phyloP scores from a whole-genome alignment of 2,113 vertebrate species.

The Gobio gobio region DNA sequence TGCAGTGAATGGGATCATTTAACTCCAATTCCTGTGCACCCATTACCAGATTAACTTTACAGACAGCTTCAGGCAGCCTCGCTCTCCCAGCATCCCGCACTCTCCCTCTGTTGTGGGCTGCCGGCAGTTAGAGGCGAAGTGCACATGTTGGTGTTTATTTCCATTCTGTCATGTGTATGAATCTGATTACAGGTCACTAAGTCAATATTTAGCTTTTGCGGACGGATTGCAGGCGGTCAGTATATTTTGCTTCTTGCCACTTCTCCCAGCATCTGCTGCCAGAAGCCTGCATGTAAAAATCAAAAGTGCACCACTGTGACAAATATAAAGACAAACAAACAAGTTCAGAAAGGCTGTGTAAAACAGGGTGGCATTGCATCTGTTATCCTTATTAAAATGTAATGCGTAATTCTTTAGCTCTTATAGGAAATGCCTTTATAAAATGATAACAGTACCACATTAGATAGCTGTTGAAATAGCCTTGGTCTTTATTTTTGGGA shows the following conservation, averaged over 20 bases:
- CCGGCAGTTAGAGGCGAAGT: constrained; percentile 65
- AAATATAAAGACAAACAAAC: constrained; percentile 42
- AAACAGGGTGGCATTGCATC: constrained; percentile 3
- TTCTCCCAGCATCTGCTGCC: constrained; percentile 72
- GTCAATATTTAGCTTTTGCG: constrained; percentile 82
- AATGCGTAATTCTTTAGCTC: neutral
- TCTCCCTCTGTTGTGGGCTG: constrained; percentile 72
- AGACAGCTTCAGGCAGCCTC: constrained; percentile 59
- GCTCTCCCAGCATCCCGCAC: constrained; percentile 58
- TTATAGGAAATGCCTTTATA: neutral
- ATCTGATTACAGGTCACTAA: constrained; percentile 83
- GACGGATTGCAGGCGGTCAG: constrained; percentile 70
- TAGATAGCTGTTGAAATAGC: neutral
- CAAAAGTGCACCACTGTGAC: constrained; percentile 64
- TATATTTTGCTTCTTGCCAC: constrained; percentile 75
- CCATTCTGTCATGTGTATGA: constrained; percentile 79
- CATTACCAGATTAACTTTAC: constrained; percentile 65
- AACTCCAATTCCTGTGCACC: constrained; percentile 63
- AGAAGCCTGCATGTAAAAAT: constrained; percentile 71
- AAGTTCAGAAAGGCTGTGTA: constrained; percentile 35
- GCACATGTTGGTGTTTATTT: constrained; percentile 79
- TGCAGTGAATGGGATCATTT: constrained; percentile 36
- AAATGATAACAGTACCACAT: neutral
- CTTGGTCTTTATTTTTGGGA: neutral
- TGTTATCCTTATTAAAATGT: neutral